A percentile compares a stretch with the other conserved stretches of the same genome.
These are phyloP conservation scores for Metopolophium dirhodum DNA, from an alignment of 1,140 invertebrate genomes.

Conservation along the genomic window DNA sequence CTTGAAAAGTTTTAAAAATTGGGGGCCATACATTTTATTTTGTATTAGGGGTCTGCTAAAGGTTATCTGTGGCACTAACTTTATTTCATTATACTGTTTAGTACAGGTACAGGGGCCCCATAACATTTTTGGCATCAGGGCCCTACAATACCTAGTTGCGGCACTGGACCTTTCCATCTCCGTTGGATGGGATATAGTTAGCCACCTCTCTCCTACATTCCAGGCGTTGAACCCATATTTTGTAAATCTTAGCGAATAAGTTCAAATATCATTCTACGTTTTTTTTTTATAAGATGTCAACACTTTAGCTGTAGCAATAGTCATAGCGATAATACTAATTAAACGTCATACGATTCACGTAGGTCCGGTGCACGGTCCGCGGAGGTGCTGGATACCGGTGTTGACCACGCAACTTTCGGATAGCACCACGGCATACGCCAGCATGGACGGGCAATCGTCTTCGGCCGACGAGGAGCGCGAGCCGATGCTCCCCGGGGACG, in stretches of 20 bases:
- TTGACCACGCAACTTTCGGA: constrained; percentile 69
- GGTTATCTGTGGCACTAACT: no score
- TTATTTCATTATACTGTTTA: no score
- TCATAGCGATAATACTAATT: not conserved
- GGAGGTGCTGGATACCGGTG: constrained; percentile 68
- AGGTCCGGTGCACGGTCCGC: constrained; percentile 18
- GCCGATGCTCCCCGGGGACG: constrained; percentile 52
- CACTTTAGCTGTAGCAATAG: not conserved
- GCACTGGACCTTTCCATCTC: not conserved
- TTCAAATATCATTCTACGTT: not conserved
- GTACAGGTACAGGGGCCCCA: no score
- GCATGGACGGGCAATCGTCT: constrained; percentile 42
- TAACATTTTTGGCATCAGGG: no score
- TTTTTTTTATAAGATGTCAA: not conserved
- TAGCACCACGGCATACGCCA: constrained; percentile 66
- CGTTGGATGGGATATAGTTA: not conserved
- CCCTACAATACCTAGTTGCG: no score
- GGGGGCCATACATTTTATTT: no score
- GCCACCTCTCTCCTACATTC: not conserved
- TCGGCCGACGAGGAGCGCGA: constrained; percentile 55
- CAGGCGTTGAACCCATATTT: not conserved
- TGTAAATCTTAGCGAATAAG: not conserved
- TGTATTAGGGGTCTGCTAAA: no score
- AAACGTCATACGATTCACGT: not conserved
- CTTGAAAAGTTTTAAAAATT: no score